Evolutionary conservation across 2,113 vertebrate genomes (phyloP).

Genomic region (Petroica traversi): DNA sequence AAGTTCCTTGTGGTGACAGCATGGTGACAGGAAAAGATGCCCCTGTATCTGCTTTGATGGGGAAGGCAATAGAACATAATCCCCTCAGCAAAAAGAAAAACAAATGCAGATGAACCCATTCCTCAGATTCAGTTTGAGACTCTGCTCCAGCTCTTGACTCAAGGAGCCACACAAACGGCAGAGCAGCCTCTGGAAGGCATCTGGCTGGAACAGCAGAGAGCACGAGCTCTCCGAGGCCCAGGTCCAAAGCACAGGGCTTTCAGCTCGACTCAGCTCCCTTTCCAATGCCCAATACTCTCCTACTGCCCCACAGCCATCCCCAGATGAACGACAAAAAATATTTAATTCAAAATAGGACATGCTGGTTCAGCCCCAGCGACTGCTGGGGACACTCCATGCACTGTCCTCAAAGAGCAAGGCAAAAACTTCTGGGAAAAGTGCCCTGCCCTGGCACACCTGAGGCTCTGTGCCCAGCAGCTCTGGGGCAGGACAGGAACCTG

Average conservation of each 20-base stretch:
- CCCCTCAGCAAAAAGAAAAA: neutral
- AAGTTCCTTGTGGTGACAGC: neutral
- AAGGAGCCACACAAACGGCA: neutral
- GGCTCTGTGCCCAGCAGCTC: neutral
- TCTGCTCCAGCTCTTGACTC: neutral
- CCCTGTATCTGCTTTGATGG: neutral
- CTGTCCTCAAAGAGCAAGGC: neutral
- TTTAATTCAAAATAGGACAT: fast-evolving
- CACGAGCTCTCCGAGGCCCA: neutral
- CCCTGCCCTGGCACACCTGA: fast-evolving
- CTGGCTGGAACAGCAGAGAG: neutral
- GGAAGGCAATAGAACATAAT: neutral
- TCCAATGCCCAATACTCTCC: neutral
- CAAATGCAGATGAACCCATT: neutral
- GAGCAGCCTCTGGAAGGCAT: neutral
- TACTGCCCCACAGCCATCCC: neutral
- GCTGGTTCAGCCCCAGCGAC: neutral
- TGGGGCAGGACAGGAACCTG: fast-evolving
- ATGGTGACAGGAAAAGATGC: fast-evolving
- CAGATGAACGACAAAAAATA: neutral
- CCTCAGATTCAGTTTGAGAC: neutral
- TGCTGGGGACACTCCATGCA: fast-evolving
- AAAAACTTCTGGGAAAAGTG: neutral
- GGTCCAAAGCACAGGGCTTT: neutral
- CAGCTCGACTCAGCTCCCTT: neutral